Evolutionary conservation across 2,113 vertebrate species (phyloP).

Genomic region (Harpagus bidentatus): DNA sequence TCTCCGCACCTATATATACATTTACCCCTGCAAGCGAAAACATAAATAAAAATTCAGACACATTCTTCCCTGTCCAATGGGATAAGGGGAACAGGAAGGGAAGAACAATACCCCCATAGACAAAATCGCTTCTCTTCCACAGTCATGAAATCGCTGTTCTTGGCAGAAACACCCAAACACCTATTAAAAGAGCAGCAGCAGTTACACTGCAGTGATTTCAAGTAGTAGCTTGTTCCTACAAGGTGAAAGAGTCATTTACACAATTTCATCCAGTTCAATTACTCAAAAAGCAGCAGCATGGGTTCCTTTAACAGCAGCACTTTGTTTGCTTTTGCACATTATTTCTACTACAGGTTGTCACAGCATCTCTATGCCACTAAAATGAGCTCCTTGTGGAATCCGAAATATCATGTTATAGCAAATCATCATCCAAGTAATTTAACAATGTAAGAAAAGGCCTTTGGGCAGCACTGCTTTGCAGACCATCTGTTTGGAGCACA

Average conservation of each 20-base stretch:
- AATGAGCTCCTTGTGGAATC: not conserved
- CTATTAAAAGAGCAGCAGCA: not conserved
- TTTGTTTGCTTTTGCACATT: not conserved
- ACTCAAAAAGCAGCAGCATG: not conserved
- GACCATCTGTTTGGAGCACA: not conserved
- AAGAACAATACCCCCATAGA: not conserved
- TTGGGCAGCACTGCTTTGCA: not conserved
- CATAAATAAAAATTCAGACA: not conserved
- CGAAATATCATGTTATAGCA: not conserved
- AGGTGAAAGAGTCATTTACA: not conserved
- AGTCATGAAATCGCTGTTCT: not conserved
- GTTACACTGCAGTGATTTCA: not conserved
- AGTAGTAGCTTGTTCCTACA: not conserved
- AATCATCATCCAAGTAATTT: not conserved
- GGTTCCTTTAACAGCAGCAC: not conserved
- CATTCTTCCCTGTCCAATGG: not conserved
- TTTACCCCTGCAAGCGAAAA: not conserved
- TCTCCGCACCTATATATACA: not conserved
- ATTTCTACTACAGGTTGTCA: not conserved
- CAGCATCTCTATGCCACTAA: not conserved
- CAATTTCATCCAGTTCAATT: not conserved
- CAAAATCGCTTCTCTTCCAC: not conserved
- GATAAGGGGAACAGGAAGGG: not conserved
- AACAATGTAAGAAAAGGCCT: not conserved
- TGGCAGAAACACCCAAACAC: not conserved